Conservation (phyloP, 2,888 invertebrate genomes). For the Pandemis heparana region DNA sequence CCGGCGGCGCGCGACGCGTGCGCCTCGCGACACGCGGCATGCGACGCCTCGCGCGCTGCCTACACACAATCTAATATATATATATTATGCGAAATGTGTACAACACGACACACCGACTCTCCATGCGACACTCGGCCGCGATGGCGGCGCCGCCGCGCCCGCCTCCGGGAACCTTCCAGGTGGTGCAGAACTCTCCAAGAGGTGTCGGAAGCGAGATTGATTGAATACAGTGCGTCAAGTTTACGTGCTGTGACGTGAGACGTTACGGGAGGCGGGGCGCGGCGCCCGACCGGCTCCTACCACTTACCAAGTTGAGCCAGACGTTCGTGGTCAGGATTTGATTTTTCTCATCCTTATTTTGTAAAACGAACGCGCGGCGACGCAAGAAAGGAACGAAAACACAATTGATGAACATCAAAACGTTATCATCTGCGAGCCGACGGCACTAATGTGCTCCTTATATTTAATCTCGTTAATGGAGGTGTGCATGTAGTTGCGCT, state of each 20-base stretch:
- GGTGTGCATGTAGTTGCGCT: slow-evolving; percentile 35
- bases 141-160: slow-evolving; percentile 68
- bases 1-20: slow-evolving; percentile 56
- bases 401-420: slow-evolving; percentile 71
- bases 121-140: slow-evolving; percentile 83
- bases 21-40: slow-evolving; percentile 55
- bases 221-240: slow-evolving; percentile 45
- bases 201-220: slow-evolving; percentile 42
- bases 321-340: slow-evolving; percentile 99
- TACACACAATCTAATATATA: slow-evolving; percentile 74
- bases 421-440: slow-evolving; percentile 43
- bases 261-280: slow-evolving; percentile 72
- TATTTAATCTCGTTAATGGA: slow-evolving; percentile 39
- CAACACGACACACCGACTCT: slow-evolving; percentile 82
- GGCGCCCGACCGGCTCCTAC: slow-evolving; percentile 80
- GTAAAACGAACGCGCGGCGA: slow-evolving; percentile 87
- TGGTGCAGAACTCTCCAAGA: slow-evolving; percentile 32
- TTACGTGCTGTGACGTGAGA: slow-evolving; percentile 53
- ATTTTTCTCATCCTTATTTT: slow-evolving; percentile 98
- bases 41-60: slow-evolving; percentile 66
- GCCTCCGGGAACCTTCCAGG: slow-evolving; percentile 67
- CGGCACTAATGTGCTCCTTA: slow-evolving; percentile 25
- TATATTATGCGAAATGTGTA: slow-evolving; percentile 69
- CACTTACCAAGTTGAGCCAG: slow-evolving; percentile 99
- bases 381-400: slow-evolving; percentile 84